Percentiles rank a stretch among this genome's conserved stretches.
phyloP scores from a whole-genome alignment of 1,140 invertebrate genomes.

The Holotrichia oblita region DNA sequence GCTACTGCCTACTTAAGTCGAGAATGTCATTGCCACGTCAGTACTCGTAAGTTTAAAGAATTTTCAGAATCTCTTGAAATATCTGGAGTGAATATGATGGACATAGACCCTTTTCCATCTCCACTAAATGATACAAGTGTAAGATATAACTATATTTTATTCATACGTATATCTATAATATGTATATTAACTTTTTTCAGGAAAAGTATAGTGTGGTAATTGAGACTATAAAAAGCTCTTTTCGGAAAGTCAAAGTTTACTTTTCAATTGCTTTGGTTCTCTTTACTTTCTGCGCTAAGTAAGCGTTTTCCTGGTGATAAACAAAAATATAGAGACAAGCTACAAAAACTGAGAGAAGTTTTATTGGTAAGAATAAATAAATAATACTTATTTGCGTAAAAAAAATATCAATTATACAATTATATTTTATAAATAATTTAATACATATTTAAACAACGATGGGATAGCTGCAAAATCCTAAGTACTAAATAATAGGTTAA shows the following conservation, averaged over 20 bases:
- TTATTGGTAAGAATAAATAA: no score
- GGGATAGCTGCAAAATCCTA: no score
- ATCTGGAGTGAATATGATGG: background rate
- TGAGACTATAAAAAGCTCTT: background rate
- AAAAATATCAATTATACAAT: no score
- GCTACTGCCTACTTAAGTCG: background rate
- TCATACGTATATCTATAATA: background rate
- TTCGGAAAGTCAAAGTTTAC: constrained; percentile 21
- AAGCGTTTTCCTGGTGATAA: background rate
- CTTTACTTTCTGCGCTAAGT: background rate
- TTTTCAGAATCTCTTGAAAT: background rate
- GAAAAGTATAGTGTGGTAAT: background rate
- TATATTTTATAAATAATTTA: no score
- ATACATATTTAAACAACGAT: no score
- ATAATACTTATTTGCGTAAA: no score
- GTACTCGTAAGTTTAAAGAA: constrained; percentile 8
- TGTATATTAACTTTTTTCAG: background rate
- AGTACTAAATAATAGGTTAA: no score
- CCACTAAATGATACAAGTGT: background rate
- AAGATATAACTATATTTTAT: background rate
- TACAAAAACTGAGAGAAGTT: background rate
- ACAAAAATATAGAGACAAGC: background rate
- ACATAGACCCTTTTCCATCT: background rate
- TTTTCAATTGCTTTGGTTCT: background rate
- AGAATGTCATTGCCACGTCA: constrained; percentile 3